Evolutionary conservation across 2,888 invertebrate genomes (phyloP).

Genomic region (Hyposoter dolosus): DNA sequence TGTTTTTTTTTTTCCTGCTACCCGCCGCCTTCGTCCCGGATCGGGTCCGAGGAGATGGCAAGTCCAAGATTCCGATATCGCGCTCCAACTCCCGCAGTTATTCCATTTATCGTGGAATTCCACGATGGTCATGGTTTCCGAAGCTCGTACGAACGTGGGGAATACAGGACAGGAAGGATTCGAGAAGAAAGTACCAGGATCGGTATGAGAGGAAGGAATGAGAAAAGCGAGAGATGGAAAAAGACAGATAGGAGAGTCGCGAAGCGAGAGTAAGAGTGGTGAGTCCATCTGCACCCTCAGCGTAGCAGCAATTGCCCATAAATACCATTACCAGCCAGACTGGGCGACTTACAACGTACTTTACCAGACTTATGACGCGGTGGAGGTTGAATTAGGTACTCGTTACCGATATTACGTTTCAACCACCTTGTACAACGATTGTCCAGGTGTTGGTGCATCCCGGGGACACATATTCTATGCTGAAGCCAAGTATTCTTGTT

Average conservation of each 20-base stretch:
- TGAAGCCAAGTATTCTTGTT: background rate
- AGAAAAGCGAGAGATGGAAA: constrained; percentile 40
- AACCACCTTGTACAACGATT: constrained; percentile 65
- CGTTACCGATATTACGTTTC: constrained; percentile 82
- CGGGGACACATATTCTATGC: constrained; percentile 3
- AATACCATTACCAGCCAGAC: constrained; percentile 81
- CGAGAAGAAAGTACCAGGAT: constrained; percentile 30
- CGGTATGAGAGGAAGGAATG: constrained; percentile 39
- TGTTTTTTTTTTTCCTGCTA: constrained; percentile 4
- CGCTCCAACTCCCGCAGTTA: constrained; percentile 51
- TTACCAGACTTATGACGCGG: constrained; percentile 81
- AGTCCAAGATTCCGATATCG: constrained; percentile 55
- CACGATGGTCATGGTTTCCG: constrained; percentile 69
- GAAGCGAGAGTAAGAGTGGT: constrained; percentile 41
- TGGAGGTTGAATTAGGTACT: constrained; percentile 81
- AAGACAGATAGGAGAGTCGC: constrained; percentile 33
- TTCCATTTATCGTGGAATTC: constrained; percentile 78
- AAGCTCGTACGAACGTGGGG: constrained; percentile 13
- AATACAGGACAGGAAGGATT: background rate
- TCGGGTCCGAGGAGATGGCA: constrained; percentile 43
- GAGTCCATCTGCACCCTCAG: constrained; percentile 67
- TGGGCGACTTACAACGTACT: constrained; percentile 81
- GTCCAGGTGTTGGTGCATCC: constrained; percentile 3
- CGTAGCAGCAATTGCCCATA: constrained; percentile 79
- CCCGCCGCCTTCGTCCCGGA: constrained; percentile 48